Evolutionary conservation across 2,113 vertebrate genomes (phyloP).

Genomic region (Lophura nycthemera): DNA sequence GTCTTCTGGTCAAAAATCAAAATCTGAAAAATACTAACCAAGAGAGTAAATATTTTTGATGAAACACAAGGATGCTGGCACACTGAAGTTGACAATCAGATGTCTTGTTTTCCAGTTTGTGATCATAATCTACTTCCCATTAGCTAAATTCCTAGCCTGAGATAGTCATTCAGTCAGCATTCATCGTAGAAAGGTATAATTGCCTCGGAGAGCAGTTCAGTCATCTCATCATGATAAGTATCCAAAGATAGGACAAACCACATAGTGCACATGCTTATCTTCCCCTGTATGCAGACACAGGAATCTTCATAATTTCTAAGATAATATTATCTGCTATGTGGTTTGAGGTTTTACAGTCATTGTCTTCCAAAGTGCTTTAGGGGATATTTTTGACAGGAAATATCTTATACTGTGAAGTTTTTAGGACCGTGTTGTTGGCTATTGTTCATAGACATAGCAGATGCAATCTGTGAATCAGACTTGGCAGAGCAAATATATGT

Average conservation of each 20-base stretch:
- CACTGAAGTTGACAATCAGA: neutral
- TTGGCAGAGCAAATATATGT: neutral
- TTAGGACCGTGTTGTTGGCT: neutral
- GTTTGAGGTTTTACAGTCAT: neutral
- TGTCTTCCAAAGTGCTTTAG: neutral
- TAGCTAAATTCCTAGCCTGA: neutral
- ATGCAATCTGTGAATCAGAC: neutral
- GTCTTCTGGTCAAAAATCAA: neutral
- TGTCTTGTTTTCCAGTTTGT: neutral
- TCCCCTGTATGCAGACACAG: neutral
- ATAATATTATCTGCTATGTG: neutral
- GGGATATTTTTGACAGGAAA: neutral
- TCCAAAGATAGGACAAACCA: neutral
- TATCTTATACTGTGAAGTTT: neutral
- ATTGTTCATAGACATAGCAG: neutral
- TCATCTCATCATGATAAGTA: neutral
- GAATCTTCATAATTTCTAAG: neutral
- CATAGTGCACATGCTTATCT: neutral
- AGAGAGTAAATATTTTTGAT: neutral
- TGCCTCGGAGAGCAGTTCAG: neutral
- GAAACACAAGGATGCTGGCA: neutral
- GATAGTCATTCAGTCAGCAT: neutral
- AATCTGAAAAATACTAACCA: neutral
- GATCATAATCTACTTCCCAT: neutral
- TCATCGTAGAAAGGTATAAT: neutral